Base-by-base conservation (phyloP, 2,797 vertebrate genomes). In the Tachyglossus aculeatus region DNA sequence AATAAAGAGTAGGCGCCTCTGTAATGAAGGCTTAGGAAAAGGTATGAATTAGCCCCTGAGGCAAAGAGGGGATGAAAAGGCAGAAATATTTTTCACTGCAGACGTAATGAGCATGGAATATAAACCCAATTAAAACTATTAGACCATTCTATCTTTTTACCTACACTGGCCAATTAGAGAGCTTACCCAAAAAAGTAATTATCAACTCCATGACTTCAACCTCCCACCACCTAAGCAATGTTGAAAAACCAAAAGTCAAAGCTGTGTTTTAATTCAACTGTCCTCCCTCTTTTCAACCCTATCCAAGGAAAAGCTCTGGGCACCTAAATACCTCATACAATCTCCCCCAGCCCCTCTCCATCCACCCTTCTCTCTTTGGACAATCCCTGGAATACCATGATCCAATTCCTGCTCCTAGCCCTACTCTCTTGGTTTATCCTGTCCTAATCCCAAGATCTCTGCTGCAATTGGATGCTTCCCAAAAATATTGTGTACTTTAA, bases 401-500 rank as follows among this genome's bases (percentile, higher is more conserved):
- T 62, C 58, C 36, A 43, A 52, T 53, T 8, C 14, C 15, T 58
- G 52, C 31, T 52, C 40, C 63, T 34, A 32, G 27, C 16, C 44
- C 50, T 34, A n/a, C n/a, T 36, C 40, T 47, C n/a, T n/a, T n/a
- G 51, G 27, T 3, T 68, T 47, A 63, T 51, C n/a, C n/a, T n/a
- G n/a, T 41, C 36, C 14, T 43, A 29, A 34, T 60, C 52, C 16
- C 22, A 50, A 5, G 27, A 67, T n/a, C 21, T 34, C n/a, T 27
- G 29, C 11, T 60, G 31, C n/a, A n/a, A n/a, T 11, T 57, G 65
- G 56, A 53, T 38, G 22, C 39, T 73, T 57, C 32, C 44, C 44
- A 58, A 40, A 47, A 24, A 47, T 67, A 73, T 68, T 71, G 34
- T 54, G 21, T 44, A 51, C 48, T 71, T 81, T 63, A 63, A 78